Percentiles rank a stretch among this genome's conserved stretches.
Conservation (phyloP, 1,140 invertebrate genomes). For the Chironomus tepperi region DNA sequence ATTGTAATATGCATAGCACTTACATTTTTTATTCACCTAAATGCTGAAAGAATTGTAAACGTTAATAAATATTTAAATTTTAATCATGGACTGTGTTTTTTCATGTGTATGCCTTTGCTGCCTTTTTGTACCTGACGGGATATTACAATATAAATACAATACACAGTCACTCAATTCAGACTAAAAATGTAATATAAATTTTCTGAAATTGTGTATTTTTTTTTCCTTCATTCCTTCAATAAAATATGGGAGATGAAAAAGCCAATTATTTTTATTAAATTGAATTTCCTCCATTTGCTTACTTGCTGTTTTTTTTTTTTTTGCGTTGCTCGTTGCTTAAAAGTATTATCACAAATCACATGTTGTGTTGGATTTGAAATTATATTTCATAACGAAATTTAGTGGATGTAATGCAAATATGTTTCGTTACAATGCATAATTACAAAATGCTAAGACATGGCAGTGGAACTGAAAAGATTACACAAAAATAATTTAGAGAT, state of each 20-base stretch:
- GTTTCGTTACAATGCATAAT: no score
- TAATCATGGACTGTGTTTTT: constrained; percentile 5
- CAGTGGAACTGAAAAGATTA: no score
- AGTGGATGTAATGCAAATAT: no score
- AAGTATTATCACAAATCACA: not conserved
- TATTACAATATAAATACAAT: constrained; percentile 15
- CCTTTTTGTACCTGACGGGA: constrained; percentile 10
- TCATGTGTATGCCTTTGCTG: not conserved
- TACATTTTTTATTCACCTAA: not conserved
- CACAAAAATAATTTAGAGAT: no score
- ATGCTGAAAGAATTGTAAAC: constrained; percentile 4
- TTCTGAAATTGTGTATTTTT: not conserved
- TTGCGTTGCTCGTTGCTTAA: no score
- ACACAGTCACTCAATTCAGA: not conserved
- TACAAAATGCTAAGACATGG: no score
- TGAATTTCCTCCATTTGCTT: not conserved
- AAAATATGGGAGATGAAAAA: not conserved
- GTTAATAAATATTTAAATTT: constrained; percentile 15
- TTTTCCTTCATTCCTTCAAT: not conserved
- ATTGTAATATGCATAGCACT: not conserved
- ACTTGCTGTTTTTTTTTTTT: not conserved
- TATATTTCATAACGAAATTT: no score
- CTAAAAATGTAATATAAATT: not conserved
- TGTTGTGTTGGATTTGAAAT: no score
- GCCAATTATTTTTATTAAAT: constrained; percentile 10